phyloP scores from a whole-genome alignment of 2,888 invertebrate genomes.

The Rhagophthalmus giganteus region DNA sequence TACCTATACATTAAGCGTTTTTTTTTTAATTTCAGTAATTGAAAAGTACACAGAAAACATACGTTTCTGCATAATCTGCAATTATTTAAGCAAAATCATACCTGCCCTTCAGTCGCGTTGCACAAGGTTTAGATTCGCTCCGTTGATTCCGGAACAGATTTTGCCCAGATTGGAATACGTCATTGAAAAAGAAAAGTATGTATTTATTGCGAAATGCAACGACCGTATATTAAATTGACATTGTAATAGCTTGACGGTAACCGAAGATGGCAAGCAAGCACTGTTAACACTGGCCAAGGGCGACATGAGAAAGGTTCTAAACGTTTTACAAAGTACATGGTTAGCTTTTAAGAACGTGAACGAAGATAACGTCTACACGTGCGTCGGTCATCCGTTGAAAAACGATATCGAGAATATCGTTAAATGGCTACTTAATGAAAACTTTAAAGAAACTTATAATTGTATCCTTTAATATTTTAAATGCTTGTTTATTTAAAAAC shows the following conservation, averaged over 20 bases:
- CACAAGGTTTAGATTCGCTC: constrained; percentile 94
- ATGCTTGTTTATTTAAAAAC: background rate
- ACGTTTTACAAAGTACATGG: constrained; percentile 94
- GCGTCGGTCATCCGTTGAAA: constrained; percentile 94
- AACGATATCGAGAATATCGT: constrained; percentile 87
- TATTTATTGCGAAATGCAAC: constrained; percentile 24
- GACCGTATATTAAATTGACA: constrained; percentile 3
- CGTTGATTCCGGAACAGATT: constrained; percentile 83
- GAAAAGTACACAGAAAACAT: constrained; percentile 99
- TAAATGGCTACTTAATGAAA: constrained; percentile 81
- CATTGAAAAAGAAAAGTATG: constrained; percentile 78
- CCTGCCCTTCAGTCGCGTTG: constrained; percentile 98
- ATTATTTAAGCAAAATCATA: constrained; percentile 97
- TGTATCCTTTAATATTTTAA: constrained; percentile 68
- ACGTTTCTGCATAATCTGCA: constrained; percentile 97
- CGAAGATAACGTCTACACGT: constrained; percentile 90
- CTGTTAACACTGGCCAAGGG: constrained; percentile 88
- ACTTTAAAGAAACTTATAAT: constrained; percentile 73
- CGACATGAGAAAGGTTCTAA: constrained; percentile 97
- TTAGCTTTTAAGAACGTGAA: constrained; percentile 88
- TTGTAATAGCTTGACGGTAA: constrained; percentile 71
- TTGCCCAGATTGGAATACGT: constrained; percentile 86
- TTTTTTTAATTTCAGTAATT: constrained; percentile 78
- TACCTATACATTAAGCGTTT: no score
- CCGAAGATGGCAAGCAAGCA: constrained; percentile 87